Evolutionary conservation across 1,140 invertebrate species (phyloP), one percentile per base, ranked within the genome.

Genomic region (Monomorium pharaonis): DNA sequence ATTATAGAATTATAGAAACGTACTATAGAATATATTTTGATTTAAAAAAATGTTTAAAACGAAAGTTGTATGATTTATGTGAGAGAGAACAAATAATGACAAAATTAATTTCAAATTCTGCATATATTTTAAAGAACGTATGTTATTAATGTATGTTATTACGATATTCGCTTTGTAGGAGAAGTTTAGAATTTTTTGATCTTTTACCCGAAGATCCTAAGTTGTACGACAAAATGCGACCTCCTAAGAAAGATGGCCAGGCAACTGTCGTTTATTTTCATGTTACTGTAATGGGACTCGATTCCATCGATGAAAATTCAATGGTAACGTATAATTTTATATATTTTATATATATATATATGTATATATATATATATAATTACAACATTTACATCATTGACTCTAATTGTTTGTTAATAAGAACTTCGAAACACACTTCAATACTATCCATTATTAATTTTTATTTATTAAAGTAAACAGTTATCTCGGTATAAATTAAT

Each of bases 301-400:
- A 99, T 95, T 98, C 98, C 16, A 98, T 99, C 58, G 98, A 98
- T 91, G 98, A 99, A 94, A 98, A 97, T 89, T 98, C 98, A 12
- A 99, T 99, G 98, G 97, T 98, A 95, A 47, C 47, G 6, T 6
- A 49, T 47, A 30, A 63, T 88, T 80, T 78, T 24, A 86, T 62
- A 37, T 37, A 37, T 37, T 37, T 3, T 37, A 37, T 37, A 37
- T 37, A 37, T 37, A 37, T 37, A 37, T 37, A 37, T 37, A 37
- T 37, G 5, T 37, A 37, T 37, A 37, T 37, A 37, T 37, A 60
- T 30, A 75, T 37, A 24, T 10, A 49, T 37, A 33, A 24, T 67
- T 78, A 60, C 24, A 62, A 21, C 58, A 54, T 42, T 80, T 33
- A 78, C 4, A 5, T 69, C 27, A 5, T 67, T 1, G 47, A 24